Conservation (phyloP, 2,888 invertebrate genomes). For the Eristalinus sepulchralis region DNA sequence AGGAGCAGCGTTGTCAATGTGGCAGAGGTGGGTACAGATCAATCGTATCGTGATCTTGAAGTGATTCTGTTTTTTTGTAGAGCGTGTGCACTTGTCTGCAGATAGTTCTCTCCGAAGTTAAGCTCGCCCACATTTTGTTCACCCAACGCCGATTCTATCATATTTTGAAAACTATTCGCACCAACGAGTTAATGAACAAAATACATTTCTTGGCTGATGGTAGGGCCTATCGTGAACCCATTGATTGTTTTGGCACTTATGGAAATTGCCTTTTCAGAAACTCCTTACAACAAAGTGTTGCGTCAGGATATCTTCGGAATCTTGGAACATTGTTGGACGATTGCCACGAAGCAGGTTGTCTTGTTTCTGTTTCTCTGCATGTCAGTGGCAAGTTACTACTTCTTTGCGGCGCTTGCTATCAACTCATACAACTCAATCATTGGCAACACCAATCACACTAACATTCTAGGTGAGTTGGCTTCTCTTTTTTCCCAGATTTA, state of each 20-base stretch:
- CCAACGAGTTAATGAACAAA: slow-evolving; percentile 42
- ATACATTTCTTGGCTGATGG: slow-evolving; percentile 26
- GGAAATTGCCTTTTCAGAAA: slow-evolving; percentile 68
- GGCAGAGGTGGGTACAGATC: slow-evolving; percentile 15
- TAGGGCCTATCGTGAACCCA: not conserved
- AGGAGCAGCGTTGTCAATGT: slow-evolving; percentile 5
- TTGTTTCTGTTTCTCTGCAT: slow-evolving; percentile 73
- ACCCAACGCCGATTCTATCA: slow-evolving; percentile 27
- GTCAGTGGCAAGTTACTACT: slow-evolving; percentile 73
- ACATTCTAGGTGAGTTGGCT: slow-evolving; percentile 73
- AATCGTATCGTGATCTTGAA: not conserved
- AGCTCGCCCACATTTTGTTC: slow-evolving; percentile 22
- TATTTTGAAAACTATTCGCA: slow-evolving; percentile 8
- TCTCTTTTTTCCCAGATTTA: too few species aligned
- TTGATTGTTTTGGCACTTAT: not conserved
- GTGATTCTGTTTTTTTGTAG: not conserved
- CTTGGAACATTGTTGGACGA: slow-evolving; percentile 74
- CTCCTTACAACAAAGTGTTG: slow-evolving; percentile 70
- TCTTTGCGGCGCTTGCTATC: slow-evolving; percentile 69
- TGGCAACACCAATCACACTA: slow-evolving; percentile 70
- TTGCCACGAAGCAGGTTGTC: slow-evolving; percentile 73
- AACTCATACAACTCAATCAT: slow-evolving; percentile 73
- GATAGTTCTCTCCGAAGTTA: slow-evolving; percentile 23
- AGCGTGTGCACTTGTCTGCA: slow-evolving; percentile 35
- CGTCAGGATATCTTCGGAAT: slow-evolving; percentile 72